A percentile compares a stretch with the other conserved stretches of the same genome.
Evolutionary conservation across 2,797 vertebrate species (phyloP).

Genomic region (Oreochromis mossambicus): DNA sequence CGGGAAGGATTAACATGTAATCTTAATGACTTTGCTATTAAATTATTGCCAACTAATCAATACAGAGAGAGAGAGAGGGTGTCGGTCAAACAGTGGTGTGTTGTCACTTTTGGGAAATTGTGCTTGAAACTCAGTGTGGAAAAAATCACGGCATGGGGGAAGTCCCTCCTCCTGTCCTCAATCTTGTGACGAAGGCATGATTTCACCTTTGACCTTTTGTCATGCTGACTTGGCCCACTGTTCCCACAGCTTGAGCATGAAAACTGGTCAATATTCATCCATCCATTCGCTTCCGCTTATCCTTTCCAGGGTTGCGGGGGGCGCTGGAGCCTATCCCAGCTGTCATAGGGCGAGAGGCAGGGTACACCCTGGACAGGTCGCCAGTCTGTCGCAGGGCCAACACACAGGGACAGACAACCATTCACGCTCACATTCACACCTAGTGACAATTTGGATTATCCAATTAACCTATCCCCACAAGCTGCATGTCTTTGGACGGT

Average conservation of each 20-base stretch:
- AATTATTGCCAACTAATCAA: neutral
- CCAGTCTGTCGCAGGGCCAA: too few relatives aligned
- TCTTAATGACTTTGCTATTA: neutral
- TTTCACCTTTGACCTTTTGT: slow-evolving; percentile 34
- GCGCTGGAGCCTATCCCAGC: too few relatives aligned
- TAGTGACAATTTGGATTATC: too few relatives aligned
- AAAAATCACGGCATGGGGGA: neutral
- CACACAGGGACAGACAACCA: too few relatives aligned
- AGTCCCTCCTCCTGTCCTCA: neutral
- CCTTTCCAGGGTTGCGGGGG: too few relatives aligned
- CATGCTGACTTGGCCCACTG: neutral
- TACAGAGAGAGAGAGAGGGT: neutral
- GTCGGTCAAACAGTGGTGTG: neutral
- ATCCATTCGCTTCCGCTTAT: too few relatives aligned
- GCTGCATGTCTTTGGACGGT: too few relatives aligned
- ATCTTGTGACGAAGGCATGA: slow-evolving; percentile 4
- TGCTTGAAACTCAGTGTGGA: neutral
- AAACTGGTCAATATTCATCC: neutral
- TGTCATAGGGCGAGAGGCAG: too few relatives aligned
- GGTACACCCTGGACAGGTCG: too few relatives aligned
- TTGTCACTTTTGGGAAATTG: neutral
- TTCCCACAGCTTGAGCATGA: neutral
- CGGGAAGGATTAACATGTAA: fast-evolving
- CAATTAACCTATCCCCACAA: too few relatives aligned
- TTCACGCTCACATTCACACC: too few relatives aligned